phyloP scores from a whole-genome alignment of 2,888 invertebrate species.

The Pyrrhia umbra region DNA sequence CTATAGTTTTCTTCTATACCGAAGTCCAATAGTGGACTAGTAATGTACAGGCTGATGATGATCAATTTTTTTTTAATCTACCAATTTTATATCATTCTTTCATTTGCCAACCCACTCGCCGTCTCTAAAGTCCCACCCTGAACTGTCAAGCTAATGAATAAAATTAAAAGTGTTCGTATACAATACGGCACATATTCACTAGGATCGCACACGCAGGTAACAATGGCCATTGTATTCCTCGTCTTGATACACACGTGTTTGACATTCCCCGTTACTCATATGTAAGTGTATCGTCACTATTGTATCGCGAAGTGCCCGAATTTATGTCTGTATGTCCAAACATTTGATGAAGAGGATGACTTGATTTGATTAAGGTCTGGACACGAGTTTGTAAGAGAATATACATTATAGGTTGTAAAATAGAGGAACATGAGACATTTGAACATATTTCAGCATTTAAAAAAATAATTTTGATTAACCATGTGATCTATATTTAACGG shows the following conservation, averaged over 20 bases:
- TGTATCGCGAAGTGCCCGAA: conserved; percentile 11
- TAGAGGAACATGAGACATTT: not conserved
- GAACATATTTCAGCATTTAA: too few species aligned
- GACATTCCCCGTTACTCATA: conserved; percentile 20
- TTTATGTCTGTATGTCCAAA: not conserved
- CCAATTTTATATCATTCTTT: too few species aligned
- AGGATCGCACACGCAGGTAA: conserved; percentile 5
- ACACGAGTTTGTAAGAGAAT: too few species aligned
- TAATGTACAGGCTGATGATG: too few species aligned
- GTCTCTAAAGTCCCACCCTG: too few species aligned
- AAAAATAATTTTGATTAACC: too few species aligned
- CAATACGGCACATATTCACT: conserved; percentile 2
- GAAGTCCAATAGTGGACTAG: too few species aligned
- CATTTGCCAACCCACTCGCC: too few species aligned
- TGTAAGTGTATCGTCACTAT: conserved; percentile 17
- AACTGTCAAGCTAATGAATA: not conserved
- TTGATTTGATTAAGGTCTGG: not conserved
- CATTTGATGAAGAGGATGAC: not conserved
- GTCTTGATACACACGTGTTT: conserved; percentile 38
- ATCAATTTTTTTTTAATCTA: too few species aligned
- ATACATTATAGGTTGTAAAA: too few species aligned
- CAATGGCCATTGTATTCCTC: conserved; percentile 47
- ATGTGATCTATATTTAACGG: too few species aligned
- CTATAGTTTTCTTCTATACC: too few species aligned
- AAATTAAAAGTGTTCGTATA: not conserved